Evolutionary conservation across 1,140 invertebrate species (phyloP).

Genomic region (Sitobion miscanthi): DNA sequence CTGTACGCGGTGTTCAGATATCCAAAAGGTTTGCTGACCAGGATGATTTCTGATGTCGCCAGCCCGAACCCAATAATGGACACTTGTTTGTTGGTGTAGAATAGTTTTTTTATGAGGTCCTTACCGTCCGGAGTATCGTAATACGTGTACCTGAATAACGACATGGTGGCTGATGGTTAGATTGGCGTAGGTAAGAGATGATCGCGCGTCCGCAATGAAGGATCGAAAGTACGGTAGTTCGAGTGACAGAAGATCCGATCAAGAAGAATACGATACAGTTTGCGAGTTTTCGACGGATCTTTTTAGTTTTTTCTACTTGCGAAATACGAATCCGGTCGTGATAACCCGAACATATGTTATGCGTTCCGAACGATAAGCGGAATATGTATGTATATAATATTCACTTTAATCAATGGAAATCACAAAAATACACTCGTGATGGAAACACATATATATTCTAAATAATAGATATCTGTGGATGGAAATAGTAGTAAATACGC

Average conservation of each 20-base stretch:
- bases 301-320: background rate
- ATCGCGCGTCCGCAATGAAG: background rate
- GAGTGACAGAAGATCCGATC: background rate
- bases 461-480: no score
- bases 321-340: background rate
- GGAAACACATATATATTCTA: no score
- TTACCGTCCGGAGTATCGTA: conserved; percentile 76
- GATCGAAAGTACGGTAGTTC: background rate
- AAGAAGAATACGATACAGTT: background rate
- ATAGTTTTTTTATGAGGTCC: conserved; percentile 70
- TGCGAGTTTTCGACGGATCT: background rate
- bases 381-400: background rate
- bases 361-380: background rate
- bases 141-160: conserved; percentile 64
- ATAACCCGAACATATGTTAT: background rate
- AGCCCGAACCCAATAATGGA: conserved; percentile 64
- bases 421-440: background rate
- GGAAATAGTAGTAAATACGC: no score
- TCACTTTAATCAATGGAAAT: background rate
- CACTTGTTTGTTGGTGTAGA: conserved; percentile 69
- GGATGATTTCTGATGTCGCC: conserved; percentile 68
- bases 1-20: conserved; percentile 64
- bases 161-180: background rate
- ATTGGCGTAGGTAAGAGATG: background rate
- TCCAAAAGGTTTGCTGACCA: conserved; percentile 68